A percentile compares a stretch with the other conserved stretches of the same genome.
phyloP scores from a whole-genome alignment of 35 echinoderm and acorn worm species.

The Acanthaster planci region DNA sequence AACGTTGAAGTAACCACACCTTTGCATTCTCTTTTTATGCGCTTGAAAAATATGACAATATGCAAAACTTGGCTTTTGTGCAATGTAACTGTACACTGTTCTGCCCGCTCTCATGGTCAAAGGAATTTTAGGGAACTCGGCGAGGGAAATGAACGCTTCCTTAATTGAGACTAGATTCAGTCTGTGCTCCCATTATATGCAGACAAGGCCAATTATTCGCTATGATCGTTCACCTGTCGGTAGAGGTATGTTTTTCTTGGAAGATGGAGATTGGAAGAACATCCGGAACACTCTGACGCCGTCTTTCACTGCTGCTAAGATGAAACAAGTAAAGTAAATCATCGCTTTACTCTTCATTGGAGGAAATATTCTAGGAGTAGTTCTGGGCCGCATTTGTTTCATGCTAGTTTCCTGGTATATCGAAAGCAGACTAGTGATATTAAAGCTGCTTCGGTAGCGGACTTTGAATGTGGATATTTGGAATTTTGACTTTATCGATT shows the following conservation, averaged over 20 bases:
- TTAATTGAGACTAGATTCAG: not conserved
- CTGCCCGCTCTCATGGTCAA: not conserved
- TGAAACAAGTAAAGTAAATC: conserved; percentile 54
- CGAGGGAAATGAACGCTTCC: not conserved
- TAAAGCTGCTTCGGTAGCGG: too few species aligned
- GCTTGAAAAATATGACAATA: too few species aligned
- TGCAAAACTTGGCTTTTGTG: not conserved
- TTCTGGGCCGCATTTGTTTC: too few species aligned
- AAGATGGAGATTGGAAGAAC: conserved; percentile 60
- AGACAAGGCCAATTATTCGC: not conserved
- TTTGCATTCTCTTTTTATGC: too few species aligned
- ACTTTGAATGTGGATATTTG: too few species aligned
- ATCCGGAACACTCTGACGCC: conserved; percentile 68
- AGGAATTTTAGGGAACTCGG: not conserved
- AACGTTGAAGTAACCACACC: too few species aligned
- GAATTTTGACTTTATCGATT: too few species aligned
- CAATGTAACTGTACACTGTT: not conserved
- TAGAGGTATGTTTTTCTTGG: conserved; percentile 33
- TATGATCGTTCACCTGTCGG: conserved; percentile 1
- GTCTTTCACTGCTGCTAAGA: conserved; percentile 68
- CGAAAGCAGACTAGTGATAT: too few species aligned
- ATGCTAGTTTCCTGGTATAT: too few species aligned
- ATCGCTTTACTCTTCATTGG: not conserved
- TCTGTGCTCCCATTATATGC: not conserved
- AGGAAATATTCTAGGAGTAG: not conserved